These are phyloP conservation scores for Chaetophractus vellerosus DNA, from an alignment of 2,797 vertebrate genomes.

Conservation along the genomic window DNA sequence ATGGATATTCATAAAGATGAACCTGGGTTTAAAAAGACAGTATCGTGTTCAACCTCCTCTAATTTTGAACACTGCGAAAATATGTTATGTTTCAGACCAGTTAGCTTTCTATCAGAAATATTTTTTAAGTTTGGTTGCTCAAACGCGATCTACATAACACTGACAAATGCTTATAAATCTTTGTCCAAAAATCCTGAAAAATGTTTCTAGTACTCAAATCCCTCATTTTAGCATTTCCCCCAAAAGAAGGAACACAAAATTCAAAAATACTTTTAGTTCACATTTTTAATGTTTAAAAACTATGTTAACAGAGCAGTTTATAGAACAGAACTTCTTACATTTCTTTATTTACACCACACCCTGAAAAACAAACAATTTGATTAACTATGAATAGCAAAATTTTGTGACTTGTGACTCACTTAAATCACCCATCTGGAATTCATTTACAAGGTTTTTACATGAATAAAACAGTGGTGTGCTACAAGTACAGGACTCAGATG, in stretches of 20 bases:
- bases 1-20: neutral
- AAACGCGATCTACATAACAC: neutral
- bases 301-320: conserved; percentile 87
- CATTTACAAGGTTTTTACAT: conserved; percentile 80
- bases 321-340: conserved; percentile 85
- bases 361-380: conserved; percentile 75
- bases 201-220: fast-evolving
- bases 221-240: neutral
- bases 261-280: conserved; percentile 80
- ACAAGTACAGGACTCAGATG: conserved; percentile 74
- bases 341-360: conserved; percentile 89
- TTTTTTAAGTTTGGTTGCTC: neutral
- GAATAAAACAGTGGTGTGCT: conserved; percentile 81
- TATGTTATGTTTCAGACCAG: neutral
- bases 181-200: neutral
- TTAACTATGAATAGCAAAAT: conserved; percentile 86
- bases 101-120: neutral
- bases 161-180: neutral
- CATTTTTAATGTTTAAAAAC: conserved; percentile 90
- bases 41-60: neutral
- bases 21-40: neutral
- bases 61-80: neutral
- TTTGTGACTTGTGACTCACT: conserved; percentile 80
- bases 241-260: conserved; percentile 33
- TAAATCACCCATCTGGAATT: conserved; percentile 82